phyloP scores from a whole-genome alignment of 2,797 vertebrate genomes.

The Girardinus metallicus region DNA sequence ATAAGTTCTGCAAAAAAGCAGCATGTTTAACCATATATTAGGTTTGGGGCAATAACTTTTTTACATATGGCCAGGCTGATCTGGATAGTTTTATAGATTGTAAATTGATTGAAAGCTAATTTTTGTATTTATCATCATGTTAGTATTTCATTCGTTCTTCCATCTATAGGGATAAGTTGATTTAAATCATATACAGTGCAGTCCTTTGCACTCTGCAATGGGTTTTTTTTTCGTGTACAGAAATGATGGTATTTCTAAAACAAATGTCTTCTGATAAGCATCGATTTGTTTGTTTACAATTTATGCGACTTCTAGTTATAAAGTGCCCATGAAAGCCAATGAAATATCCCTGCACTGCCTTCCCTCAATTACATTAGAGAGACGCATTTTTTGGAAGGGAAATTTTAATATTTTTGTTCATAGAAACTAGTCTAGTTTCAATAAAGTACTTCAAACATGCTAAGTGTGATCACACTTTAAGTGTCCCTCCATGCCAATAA shows the following conservation, averaged over 20 bases:
- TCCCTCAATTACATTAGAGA: constrained; percentile 33
- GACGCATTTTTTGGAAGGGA: constrained; percentile 43
- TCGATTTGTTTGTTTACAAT: not conserved
- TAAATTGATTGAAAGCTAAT: not conserved
- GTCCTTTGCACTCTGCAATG: not conserved
- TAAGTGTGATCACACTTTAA: constrained; percentile 57
- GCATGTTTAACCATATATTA: not conserved
- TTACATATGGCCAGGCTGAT: not conserved
- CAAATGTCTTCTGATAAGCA: not conserved
- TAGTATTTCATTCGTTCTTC: constrained; percentile 1
- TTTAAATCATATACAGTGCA: not conserved
- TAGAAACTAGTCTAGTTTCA: constrained; percentile 52
- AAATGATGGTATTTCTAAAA: not conserved
- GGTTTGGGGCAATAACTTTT: not conserved
- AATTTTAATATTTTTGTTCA: constrained; percentile 45
- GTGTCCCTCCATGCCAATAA: constrained; percentile 49
- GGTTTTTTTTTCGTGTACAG: not conserved
- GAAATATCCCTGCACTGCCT: not conserved
- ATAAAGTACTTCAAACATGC: constrained; percentile 48
- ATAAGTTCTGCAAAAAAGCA: not conserved
- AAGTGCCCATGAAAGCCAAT: not conserved
- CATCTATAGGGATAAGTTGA: not conserved
- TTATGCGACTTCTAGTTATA: not conserved
- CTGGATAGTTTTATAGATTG: not conserved
- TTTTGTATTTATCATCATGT: not conserved